Evolutionary conservation across 64 coral and sea anemone genomes (phyloP).

Genomic region (Pocillopora damicornis): DNA sequence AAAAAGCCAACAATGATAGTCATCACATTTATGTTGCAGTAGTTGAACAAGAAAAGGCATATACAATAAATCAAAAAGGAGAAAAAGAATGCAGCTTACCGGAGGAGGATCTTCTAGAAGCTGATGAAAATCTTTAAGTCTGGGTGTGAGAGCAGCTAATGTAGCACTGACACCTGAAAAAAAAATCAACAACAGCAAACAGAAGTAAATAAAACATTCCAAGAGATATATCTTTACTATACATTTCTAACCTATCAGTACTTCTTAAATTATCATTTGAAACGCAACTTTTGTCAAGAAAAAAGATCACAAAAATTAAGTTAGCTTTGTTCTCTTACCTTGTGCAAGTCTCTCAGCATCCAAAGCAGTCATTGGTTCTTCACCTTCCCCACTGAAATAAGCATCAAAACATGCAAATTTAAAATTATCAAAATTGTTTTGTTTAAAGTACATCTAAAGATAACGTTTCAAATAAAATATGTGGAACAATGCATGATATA

Average conservation of each 20-base stretch:
- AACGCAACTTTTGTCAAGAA: background rate
- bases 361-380: slow-evolving; percentile 95
- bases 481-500: no score
- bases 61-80: background rate
- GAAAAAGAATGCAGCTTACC: slow-evolving; percentile 41
- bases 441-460: background rate
- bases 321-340: slow-evolving; percentile 31
- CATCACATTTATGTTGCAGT: background rate
- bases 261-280: background rate
- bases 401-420: background rate
- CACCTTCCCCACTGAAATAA: slow-evolving; percentile 57
- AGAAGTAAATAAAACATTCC: background rate
- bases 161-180: slow-evolving; percentile 91
- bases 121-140: slow-evolving; percentile 86
- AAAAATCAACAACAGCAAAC: background rate
- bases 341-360: slow-evolving; percentile 95
- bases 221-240: background rate
- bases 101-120: slow-evolving; percentile 86
- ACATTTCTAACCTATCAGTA: background rate
- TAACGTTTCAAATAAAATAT: no score
- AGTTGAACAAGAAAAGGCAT: background rate
- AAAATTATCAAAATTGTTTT: background rate
- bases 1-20: background rate
- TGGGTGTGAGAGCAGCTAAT: slow-evolving; percentile 91
- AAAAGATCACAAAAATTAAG: no score